Conservation (phyloP, 1,140 invertebrate genomes). For the Drosophila sp. region DNA sequence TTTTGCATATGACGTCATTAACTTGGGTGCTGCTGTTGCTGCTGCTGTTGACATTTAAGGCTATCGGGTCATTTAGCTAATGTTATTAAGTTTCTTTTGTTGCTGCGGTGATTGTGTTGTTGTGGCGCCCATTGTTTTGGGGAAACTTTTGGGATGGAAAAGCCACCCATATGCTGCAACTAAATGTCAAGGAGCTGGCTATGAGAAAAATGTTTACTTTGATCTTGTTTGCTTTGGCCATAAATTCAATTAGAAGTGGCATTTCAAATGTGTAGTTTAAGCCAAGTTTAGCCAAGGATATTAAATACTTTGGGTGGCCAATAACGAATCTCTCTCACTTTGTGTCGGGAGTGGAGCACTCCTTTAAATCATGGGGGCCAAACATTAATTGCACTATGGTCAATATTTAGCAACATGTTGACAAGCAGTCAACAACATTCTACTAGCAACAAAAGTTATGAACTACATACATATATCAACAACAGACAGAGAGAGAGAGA, state of each 20-base stretch:
- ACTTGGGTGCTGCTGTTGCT: conserved; percentile 21
- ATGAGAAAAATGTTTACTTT: conserved; percentile 53
- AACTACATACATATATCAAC: conserved; percentile 56
- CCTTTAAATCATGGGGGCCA: not conserved
- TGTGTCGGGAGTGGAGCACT: conserved; percentile 6
- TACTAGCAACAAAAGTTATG: conserved; percentile 56
- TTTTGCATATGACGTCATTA: conserved; percentile 75
- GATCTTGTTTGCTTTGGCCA: conserved; percentile 55
- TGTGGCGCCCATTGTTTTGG: conserved; percentile 54
- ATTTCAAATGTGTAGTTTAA: conserved; percentile 40
- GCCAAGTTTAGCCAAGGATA: conserved; percentile 60
- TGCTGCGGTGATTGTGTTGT: conserved; percentile 27
- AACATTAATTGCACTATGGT: conserved; percentile 54
- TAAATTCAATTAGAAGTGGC: conserved; percentile 55
- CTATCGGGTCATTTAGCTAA: conserved; percentile 71
- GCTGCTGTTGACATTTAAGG: conserved; percentile 63
- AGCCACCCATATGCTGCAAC: conserved; percentile 47
- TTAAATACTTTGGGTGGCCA: conserved; percentile 52
- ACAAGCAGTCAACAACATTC: conserved; percentile 13
- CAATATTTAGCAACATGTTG: conserved; percentile 49
- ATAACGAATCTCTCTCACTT: no score
- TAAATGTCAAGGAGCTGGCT: conserved; percentile 61
- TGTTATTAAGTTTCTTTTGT: conserved; percentile 53
- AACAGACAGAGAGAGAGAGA: conserved; percentile 44
- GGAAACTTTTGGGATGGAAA: conserved; percentile 15